phyloP scores from a whole-genome alignment of 1,140 invertebrate species.

The Cepaea nemoralis region DNA sequence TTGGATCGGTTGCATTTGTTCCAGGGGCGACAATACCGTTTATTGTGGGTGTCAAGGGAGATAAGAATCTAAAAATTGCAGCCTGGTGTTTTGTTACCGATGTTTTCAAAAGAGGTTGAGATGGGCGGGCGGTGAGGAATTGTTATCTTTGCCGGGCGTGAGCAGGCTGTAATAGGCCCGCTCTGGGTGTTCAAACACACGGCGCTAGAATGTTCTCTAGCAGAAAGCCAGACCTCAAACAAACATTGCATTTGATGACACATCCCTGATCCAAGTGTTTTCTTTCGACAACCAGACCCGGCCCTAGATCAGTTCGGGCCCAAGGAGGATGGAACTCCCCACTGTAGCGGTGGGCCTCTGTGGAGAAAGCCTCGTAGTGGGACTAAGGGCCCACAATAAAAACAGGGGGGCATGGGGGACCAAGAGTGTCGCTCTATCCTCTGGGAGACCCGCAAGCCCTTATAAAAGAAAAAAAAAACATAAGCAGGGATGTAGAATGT shows the following conservation, averaged over 20 bases:
- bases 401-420: too few relatives aligned
- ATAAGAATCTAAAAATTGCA: not conserved
- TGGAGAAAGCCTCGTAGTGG: too few relatives aligned
- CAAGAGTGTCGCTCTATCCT: too few relatives aligned
- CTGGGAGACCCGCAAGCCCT: too few relatives aligned
- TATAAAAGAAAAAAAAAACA: too few relatives aligned
- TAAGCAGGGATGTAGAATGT: too few relatives aligned
- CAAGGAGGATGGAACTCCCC: too few relatives aligned
- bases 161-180: not conserved
- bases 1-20: not conserved
- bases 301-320: too few relatives aligned
- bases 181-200: not conserved
- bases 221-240: not conserved
- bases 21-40: not conserved
- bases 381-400: too few relatives aligned
- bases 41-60: not conserved
- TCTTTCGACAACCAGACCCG: too few relatives aligned
- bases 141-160: conserved; percentile 1
- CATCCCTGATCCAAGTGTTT: not conserved
- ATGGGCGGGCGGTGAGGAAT: not conserved
- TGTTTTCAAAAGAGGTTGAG: not conserved
- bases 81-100: too few relatives aligned
- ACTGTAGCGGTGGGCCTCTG: too few relatives aligned
- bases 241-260: not conserved
- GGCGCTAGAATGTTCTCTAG: not conserved